Evolutionary conservation across 2,113 vertebrate species (phyloP).

Genomic region (Collichthys lucidus): DNA sequence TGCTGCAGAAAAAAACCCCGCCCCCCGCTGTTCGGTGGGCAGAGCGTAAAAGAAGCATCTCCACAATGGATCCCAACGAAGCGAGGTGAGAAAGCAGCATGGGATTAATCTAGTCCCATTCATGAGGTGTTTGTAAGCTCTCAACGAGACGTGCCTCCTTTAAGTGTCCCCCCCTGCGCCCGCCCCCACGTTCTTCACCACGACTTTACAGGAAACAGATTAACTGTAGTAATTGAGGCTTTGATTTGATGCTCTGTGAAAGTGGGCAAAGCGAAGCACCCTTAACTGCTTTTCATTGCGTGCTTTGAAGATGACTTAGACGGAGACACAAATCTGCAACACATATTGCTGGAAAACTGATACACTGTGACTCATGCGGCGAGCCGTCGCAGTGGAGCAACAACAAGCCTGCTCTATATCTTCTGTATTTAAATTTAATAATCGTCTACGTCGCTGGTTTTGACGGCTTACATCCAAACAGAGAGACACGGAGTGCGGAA

Average conservation of each 20-base stretch:
- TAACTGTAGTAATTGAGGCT: conserved; percentile 55
- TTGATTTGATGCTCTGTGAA: conserved; percentile 68
- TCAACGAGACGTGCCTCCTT: conserved; percentile 54
- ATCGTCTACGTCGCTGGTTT: background rate
- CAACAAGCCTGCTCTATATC: background rate
- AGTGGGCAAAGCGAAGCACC: conserved; percentile 41
- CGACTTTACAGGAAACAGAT: conserved; percentile 72
- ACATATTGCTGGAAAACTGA: conserved; percentile 33
- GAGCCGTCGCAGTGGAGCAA: background rate
- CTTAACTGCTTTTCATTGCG: conserved; percentile 30
- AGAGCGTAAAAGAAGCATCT: conserved; percentile 35
- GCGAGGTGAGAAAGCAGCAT: conserved; percentile 57
- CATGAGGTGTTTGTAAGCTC: conserved; percentile 65
- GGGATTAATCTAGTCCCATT: conserved; percentile 70
- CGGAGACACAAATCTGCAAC: conserved; percentile 37
- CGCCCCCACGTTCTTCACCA: conserved; percentile 18
- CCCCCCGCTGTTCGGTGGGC: conserved; percentile 54
- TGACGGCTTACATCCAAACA: background rate
- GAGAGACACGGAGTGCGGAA: background rate
- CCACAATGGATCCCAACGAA: conserved; percentile 62
- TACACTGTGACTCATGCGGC: background rate
- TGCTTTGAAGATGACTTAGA: conserved; percentile 59
- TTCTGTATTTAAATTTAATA: conserved; percentile 5
- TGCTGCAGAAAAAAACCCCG: conserved; percentile 38
- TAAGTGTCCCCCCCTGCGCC: conserved; percentile 40